Base-by-base conservation (phyloP, 2,888 invertebrate genomes). In the Trachelus stipa region DNA sequence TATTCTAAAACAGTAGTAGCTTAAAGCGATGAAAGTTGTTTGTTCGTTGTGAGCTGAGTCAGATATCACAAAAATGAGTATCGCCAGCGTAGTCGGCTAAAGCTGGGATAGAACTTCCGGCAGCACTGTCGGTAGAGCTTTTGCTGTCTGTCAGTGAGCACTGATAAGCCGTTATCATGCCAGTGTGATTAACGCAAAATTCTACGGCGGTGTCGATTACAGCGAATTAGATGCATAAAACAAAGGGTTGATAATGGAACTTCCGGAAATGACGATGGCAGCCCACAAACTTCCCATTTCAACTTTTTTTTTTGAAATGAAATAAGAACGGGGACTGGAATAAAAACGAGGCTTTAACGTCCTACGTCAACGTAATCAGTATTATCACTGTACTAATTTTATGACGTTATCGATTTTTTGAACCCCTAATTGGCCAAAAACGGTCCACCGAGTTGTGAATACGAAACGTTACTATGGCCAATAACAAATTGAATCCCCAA, bases 221-320 rank as follows among this genome's bases (percentile, higher is more conserved):
- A 73, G 75, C 76, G 81, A 85, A 85, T 84, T 79, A 79, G 78
- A 71, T 73, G 79, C 77, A 79, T 74, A 81, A 82, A 81, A 86
- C 85, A 86, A 85, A 85, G 82, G 85, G 80, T 75, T 80, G 86
- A 86, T 85, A 87, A 85, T 79, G 73, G 69, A 78, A 79, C 79
- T 84, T 85, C 87, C 87, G 85, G 83, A 79, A 82, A 82, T 76
- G 77, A 78, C 75, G 75, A 79, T 77, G 71, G 34, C 84, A 78
- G 69, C 84, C 85, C 84, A 84, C 86, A 77, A 76, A 81, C 79
- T 82, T 80, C 76, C 82, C 83, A 86, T 77, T 78, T 30, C 71
- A 76, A 76, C 81, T 81, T 83, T 85, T 82, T 80, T 23, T 15
- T 56, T 23, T 23, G 3, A 4, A 37, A 11, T 56, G 56, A 56